A percentile compares a stretch with the other conserved stretches of the same genome.
These are phyloP conservation scores for Chymomyza costata DNA, from an alignment of 1,140 invertebrate genomes.

Conservation along the genomic window DNA sequence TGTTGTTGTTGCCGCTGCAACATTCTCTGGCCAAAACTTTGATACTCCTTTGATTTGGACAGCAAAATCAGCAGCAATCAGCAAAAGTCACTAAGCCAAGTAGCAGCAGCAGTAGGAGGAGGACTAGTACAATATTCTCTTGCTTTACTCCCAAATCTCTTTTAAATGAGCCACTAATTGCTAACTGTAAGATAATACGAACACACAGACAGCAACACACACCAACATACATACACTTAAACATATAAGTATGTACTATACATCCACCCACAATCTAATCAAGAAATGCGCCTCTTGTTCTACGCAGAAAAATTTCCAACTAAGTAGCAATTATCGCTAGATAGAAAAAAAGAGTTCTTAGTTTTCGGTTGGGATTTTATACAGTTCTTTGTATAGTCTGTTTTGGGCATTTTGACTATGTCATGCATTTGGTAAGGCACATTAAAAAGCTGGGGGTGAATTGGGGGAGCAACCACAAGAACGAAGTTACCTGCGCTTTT, in stretches of 20 bases:
- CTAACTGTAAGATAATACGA: conserved; percentile 51
- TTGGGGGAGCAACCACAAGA: too few species aligned
- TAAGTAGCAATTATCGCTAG: conserved; percentile 67
- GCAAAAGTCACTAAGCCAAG: conserved; percentile 33
- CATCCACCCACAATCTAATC: conserved; percentile 43
- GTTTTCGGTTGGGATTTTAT: too few species aligned
- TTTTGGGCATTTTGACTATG: too few species aligned
- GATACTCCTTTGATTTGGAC: conserved; percentile 26
- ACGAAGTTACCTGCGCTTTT: too few species aligned
- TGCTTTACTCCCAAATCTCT: conserved; percentile 45
- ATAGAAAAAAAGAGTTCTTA: conserved; percentile 35
- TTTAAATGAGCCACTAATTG: conserved; percentile 69
- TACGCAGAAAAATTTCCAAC: conserved; percentile 24
- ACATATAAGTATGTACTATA: too few species aligned
- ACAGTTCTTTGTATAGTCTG: too few species aligned
- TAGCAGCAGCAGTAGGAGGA: background rate
- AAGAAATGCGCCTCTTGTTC: conserved; percentile 23
- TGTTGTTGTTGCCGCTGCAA: background rate
- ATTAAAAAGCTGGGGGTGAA: too few species aligned
- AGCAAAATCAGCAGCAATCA: conserved; percentile 36
- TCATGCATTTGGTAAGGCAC: too few species aligned
- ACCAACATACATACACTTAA: too few species aligned
- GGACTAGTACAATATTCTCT: too few species aligned
- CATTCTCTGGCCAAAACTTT: too few species aligned
- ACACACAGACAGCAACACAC: conserved; percentile 15